Evolutionary conservation across 1,140 invertebrate species (phyloP).

Genomic region (Euura lappo): DNA sequence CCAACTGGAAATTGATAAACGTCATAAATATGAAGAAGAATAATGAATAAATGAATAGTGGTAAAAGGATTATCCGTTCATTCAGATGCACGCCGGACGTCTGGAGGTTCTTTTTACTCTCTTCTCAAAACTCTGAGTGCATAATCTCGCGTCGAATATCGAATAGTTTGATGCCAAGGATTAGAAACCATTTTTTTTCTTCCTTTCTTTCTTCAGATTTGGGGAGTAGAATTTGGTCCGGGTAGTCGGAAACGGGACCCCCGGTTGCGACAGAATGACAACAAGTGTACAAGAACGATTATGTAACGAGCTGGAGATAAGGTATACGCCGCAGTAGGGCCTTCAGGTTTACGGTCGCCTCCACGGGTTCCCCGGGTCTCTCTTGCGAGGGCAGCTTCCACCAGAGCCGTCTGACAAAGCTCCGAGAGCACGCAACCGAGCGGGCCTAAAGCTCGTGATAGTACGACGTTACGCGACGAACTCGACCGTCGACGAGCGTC

Average conservation of each 20-base stretch:
- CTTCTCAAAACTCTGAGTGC: too few relatives aligned
- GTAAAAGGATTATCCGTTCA: too few relatives aligned
- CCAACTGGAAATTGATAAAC: too few relatives aligned
- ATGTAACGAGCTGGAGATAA: constrained; percentile 41
- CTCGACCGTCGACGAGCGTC: constrained; percentile 3
- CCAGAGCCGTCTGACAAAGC: not conserved
- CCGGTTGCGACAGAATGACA: constrained; percentile 30
- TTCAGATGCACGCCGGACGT: too few relatives aligned
- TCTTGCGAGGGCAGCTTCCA: too few relatives aligned
- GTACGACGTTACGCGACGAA: constrained; percentile 1
- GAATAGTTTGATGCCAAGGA: too few relatives aligned
- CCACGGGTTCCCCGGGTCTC: not conserved
- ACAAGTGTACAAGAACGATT: constrained; percentile 38
- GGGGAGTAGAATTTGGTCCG: constrained; percentile 14
- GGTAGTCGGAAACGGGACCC: constrained; percentile 18
- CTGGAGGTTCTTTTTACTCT: too few relatives aligned
- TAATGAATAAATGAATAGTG: too few relatives aligned
- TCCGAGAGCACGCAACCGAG: not conserved
- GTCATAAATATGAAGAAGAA: too few relatives aligned
- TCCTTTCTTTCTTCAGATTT: not conserved
- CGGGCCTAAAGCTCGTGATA: not conserved
- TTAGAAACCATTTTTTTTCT: not conserved
- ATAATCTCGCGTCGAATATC: too few relatives aligned
- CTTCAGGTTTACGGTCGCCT: not conserved
- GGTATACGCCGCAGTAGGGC: constrained; percentile 20